A percentile compares a stretch with the other conserved stretches of the same genome.
phyloP scores from a whole-genome alignment of 2,113 vertebrate genomes.

The Lasiurus cinereus region DNA sequence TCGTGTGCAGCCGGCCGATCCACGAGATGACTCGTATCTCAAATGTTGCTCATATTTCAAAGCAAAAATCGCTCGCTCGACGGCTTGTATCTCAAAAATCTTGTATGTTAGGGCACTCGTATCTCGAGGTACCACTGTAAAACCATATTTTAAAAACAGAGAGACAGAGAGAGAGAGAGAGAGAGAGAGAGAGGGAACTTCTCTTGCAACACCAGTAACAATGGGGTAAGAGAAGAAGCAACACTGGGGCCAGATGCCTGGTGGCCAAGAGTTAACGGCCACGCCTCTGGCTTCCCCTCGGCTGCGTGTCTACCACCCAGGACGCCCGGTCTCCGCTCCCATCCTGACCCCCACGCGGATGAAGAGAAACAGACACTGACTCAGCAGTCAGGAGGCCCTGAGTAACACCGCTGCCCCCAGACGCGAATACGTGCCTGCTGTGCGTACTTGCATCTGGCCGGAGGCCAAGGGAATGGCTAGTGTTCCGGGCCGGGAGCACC shows the following conservation, averaged over 20 bases:
- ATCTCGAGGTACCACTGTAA: no score
- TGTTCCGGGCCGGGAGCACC: not conserved
- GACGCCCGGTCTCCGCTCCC: not conserved
- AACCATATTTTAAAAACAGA: no score
- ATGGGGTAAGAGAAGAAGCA: no score
- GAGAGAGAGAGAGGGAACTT: not conserved
- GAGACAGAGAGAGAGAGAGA: no score
- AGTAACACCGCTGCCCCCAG: slow-evolving; percentile 51
- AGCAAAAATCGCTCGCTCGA: no score
- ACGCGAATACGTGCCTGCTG: not conserved
- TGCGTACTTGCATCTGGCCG: slow-evolving; percentile 30
- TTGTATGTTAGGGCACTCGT: no score
- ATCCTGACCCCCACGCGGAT: not conserved
- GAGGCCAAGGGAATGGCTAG: not conserved
- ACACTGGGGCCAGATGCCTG: not conserved
- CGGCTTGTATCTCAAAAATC: no score
- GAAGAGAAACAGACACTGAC: slow-evolving; percentile 60
- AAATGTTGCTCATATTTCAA: no score
- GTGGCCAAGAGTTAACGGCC: not conserved
- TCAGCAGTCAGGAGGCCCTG: slow-evolving; percentile 79
- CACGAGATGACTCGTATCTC: no score
- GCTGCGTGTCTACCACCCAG: not conserved
- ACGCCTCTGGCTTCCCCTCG: not conserved
- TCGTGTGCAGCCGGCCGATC: no score
- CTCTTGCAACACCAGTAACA: not conserved